These are phyloP conservation scores for Lasioglossum pauxillum DNA, from an alignment of 2,888 invertebrate genomes.

Conservation along the genomic window DNA sequence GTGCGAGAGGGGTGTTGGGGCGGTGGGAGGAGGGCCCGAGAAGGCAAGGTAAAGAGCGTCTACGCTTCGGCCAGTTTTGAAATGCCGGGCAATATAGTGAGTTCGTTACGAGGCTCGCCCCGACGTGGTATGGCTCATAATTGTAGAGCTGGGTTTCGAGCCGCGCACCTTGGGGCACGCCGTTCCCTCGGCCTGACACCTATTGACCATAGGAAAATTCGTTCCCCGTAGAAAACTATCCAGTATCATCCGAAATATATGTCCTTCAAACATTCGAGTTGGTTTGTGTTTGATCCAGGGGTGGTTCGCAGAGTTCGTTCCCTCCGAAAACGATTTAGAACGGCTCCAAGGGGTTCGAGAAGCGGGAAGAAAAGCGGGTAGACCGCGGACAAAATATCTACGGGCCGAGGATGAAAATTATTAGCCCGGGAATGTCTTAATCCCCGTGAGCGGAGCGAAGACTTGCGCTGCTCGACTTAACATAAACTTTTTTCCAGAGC, in stretches of 20 bases:
- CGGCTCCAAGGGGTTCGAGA: too few relatives aligned
- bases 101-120: constrained; percentile 82
- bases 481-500: constrained; percentile 72
- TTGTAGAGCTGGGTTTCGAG: constrained; percentile 81
- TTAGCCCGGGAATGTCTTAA: constrained; percentile 83
- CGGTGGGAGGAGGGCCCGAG: constrained; percentile 5
- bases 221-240: background rate
- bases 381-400: constrained; percentile 78
- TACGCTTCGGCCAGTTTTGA: constrained; percentile 69
- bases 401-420: constrained; percentile 79
- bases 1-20: constrained; percentile 36
- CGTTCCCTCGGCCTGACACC: constrained; percentile 76
- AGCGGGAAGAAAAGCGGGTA: constrained; percentile 8
- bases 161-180: constrained; percentile 78
- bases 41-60: constrained; percentile 67
- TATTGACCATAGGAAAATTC: constrained; percentile 75
- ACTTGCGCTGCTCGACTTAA: constrained; percentile 75
- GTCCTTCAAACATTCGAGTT: too few relatives aligned
- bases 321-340: background rate
- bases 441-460: constrained; percentile 72
- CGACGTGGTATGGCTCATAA: constrained; percentile 84
- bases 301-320: background rate
- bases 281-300: background rate
- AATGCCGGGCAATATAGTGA: constrained; percentile 81
- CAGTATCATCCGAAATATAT: background rate